Evolutionary conservation across 2,797 vertebrate genomes (phyloP), one percentile per base, ranked within the genome.

Genomic region (Petrocephalus schoutedeni): DNA sequence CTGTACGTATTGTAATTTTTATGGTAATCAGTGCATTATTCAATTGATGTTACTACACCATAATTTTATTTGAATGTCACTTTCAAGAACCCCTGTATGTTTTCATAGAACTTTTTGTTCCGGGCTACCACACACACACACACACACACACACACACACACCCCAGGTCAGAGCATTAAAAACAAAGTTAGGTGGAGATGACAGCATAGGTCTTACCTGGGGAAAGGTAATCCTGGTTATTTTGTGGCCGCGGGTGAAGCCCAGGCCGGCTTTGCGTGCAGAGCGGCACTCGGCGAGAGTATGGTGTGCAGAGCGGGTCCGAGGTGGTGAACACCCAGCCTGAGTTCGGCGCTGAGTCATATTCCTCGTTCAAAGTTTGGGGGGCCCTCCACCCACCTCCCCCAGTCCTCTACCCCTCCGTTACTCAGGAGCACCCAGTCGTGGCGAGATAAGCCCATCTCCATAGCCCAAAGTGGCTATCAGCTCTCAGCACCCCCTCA

Each of bases 401-500:
- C 85, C 87, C 85, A 41, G 86, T 36, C 49, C 19, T 36, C 19
- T 80, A 71, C 85, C 67, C 36, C 32, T 74, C 89, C 90, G 84
- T 82, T 74, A 86, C 88, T 64, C 8, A 28, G 59, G 21, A 64
- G 59, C 8, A 0, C 10, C 59, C 59, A 45, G 90, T 89, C 88
- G 51, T 64, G 87, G 71, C 64, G 80, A 90, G 95, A 96, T 96
- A 95, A 95, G 93, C 53, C 90, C 87, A 82, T 80, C 82, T 88
- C 87, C 91, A 91, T 89, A 89, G 92, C 91, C 86, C 91, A 91
- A 91, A 88, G 89, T 90, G 88, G 59, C 92, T 95, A 96, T 96
- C 95, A 86, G 91, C 2, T 36, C 4, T n/a, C 28, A 89, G 92
- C 95, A 96, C 93, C 93, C 95, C 95, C 94, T 95, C 94, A 91